These are phyloP conservation scores for Troglohyphantes excavatus DNA, from an alignment of 2,888 invertebrate genomes.

Conservation along the genomic window DNA sequence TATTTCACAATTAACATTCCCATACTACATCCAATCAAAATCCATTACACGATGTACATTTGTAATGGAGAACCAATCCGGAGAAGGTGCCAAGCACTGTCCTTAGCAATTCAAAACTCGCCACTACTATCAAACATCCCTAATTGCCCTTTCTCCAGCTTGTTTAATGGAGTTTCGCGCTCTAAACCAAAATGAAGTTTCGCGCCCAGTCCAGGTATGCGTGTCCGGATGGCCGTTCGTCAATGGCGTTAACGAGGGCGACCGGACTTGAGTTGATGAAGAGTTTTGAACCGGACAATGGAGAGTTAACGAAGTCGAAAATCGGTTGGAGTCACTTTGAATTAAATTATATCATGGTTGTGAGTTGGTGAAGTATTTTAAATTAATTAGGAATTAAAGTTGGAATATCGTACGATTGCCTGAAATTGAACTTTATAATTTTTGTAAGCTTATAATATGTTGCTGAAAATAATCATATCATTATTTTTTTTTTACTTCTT, in stretches of 20 bases:
- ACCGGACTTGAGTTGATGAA: conserved; percentile 31
- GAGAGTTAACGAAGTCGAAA: conserved; percentile 10
- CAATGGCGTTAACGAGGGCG: conserved; percentile 59
- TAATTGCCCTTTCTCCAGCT: conserved; percentile 54
- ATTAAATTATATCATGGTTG: not conserved
- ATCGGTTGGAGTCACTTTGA: not conserved
- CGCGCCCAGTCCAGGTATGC: not conserved
- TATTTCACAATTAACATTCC: not conserved
- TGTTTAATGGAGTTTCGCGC: conserved; percentile 51
- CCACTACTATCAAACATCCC: not conserved
- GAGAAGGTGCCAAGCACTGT: not conserved
- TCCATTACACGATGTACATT: too few species aligned
- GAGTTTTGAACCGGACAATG: conserved; percentile 6
- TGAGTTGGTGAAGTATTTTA: not conserved
- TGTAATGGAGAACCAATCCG: too few species aligned
- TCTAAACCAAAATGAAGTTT: conserved; percentile 7
- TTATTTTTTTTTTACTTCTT: too few species aligned
- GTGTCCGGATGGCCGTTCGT: conserved; percentile 21
- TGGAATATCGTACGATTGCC: too few species aligned
- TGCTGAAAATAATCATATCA: too few species aligned
- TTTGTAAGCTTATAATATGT: too few species aligned
- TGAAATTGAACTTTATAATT: too few species aligned
- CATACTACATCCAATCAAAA: too few species aligned
- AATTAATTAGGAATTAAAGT: conserved; percentile 9
- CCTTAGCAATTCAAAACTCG: conserved; percentile 63